phyloP scores from a whole-genome alignment of 2,888 invertebrate species.

The Tetropium fuscum region DNA sequence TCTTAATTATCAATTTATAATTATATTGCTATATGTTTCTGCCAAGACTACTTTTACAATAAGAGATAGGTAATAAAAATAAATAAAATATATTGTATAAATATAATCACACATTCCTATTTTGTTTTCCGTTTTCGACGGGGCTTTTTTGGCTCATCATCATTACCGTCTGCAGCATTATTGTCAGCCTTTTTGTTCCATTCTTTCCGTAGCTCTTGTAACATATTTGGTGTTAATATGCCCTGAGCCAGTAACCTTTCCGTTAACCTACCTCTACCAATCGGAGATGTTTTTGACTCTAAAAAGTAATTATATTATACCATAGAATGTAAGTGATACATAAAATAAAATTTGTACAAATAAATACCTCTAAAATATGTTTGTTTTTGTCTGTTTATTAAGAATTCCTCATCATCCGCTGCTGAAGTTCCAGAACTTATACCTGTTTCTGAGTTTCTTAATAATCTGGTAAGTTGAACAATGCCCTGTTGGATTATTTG shows the following conservation, averaged over 20 bases:
- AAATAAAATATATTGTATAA: conserved; percentile 10
- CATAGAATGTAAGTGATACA: conserved; percentile 19
- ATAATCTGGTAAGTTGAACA: conserved; percentile 80
- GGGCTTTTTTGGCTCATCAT: conserved; percentile 45
- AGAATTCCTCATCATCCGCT: conserved; percentile 63
- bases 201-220: conserved; percentile 85
- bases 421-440: conserved; percentile 60
- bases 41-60: no score
- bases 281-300: conserved; percentile 50
- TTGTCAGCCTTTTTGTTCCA: conserved; percentile 68
- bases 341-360: conserved; percentile 33
- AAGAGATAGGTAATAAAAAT: conserved; percentile 27
- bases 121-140: conserved; percentile 56
- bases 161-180: conserved; percentile 32
- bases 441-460: conserved; percentile 72
- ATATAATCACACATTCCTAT: conserved; percentile 29
- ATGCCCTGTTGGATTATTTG: conserved; percentile 91
- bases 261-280: conserved; percentile 73
- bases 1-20: no score
- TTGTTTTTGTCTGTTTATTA: conserved; percentile 64
- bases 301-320: conserved; percentile 27
- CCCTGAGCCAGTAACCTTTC: conserved; percentile 82
- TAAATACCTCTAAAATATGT: conserved; percentile 66
- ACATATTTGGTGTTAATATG: conserved; percentile 85
- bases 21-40: no score